Evolutionary conservation across 2,797 vertebrate species (phyloP).

Genomic region (Pterois miles): DNA sequence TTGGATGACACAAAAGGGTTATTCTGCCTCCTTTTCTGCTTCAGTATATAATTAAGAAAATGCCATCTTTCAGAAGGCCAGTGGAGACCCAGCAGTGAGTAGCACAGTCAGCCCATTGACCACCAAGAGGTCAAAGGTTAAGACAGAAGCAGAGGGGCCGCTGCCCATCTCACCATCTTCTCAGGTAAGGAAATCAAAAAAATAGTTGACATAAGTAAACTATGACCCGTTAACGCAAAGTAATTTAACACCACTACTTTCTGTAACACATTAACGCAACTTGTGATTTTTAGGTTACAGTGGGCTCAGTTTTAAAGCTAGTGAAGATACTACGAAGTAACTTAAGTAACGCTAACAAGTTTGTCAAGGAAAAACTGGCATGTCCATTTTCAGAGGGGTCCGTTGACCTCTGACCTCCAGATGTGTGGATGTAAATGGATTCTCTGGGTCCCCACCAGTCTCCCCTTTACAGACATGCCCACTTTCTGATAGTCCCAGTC

Average conservation of each 20-base stretch:
- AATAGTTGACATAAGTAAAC: background rate
- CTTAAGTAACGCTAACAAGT: no score
- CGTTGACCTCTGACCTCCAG: no score
- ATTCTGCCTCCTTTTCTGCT: background rate
- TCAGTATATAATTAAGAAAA: background rate
- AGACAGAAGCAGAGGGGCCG: constrained; percentile 88
- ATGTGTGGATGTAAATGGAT: no score
- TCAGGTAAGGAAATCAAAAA: constrained; percentile 81
- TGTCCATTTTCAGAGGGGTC: no score
- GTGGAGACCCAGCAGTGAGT: constrained; percentile 92
- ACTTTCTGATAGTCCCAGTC: no score
- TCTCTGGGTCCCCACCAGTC: no score
- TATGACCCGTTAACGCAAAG: fast-evolving
- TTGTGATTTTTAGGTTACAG: no score
- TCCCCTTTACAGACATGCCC: no score
- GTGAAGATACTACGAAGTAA: fast-evolving
- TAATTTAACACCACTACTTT: no score
- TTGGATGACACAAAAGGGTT: background rate
- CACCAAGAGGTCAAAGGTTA: constrained; percentile 95
- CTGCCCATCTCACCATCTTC: constrained; percentile 87
- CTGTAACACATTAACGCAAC: no score
- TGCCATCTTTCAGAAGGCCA: constrained; percentile 77
- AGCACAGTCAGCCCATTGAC: constrained; percentile 93
- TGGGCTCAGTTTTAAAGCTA: fast-evolving
- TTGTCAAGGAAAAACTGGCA: no score